Conservation (phyloP, 2,888 invertebrate genomes). For the Lithosia quadra region DNA sequence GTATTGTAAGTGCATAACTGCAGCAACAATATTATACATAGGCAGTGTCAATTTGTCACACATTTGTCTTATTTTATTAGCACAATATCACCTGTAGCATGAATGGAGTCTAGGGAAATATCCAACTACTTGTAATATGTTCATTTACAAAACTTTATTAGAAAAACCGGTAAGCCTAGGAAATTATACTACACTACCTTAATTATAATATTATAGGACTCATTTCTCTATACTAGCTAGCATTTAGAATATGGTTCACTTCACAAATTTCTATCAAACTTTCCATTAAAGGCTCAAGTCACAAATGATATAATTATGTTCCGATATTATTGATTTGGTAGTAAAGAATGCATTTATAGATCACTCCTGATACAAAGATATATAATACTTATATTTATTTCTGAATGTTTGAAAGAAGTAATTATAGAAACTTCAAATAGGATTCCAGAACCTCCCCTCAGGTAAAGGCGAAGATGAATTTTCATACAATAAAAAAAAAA, state of each 20-base stretch:
- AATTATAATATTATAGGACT: slow-evolving; percentile 19
- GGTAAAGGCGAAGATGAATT: neutral
- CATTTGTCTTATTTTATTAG: neutral
- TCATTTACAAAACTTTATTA: neutral
- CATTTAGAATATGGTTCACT: slow-evolving; percentile 16
- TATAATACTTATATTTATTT: neutral
- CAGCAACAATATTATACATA: neutral
- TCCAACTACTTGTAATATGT: neutral
- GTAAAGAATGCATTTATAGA: neutral
- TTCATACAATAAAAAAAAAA: neutral
- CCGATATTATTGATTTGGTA: neutral
- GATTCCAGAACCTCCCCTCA: neutral
- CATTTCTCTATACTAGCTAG: slow-evolving; percentile 18
- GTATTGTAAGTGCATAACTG: neutral
- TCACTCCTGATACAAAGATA: neutral
- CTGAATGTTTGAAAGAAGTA: no score
- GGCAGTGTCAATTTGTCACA: neutral
- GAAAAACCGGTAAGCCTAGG: neutral
- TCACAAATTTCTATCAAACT: neutral
- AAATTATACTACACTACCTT: slow-evolving; percentile 10
- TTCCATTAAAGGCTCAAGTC: neutral
- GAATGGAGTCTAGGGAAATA: neutral
- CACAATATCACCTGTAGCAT: neutral
- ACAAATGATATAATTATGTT: neutral
- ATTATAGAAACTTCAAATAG: no score